These are phyloP conservation scores for Danionella cerebrum DNA, from an alignment of 2,113 vertebrate species.

Conservation along the genomic window DNA sequence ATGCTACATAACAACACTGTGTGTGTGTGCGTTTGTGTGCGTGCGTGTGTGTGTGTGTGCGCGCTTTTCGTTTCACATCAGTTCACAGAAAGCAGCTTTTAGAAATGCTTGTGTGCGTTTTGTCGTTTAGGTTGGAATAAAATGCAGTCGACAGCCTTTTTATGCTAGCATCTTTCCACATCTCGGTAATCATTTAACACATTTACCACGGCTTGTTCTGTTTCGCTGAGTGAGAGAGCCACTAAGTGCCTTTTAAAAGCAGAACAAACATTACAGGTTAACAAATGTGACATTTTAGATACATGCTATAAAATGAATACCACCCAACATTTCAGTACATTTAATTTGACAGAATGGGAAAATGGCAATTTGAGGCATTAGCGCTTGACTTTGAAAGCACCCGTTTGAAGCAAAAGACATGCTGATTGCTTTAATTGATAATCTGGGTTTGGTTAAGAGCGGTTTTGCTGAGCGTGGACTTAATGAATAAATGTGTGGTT, in stretches of 20 bases:
- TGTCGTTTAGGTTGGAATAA: neutral
- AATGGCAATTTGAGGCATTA: constrained; percentile 37
- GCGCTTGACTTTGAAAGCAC: constrained; percentile 51
- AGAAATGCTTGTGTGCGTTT: neutral
- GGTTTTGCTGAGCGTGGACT: neutral
- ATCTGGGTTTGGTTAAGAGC: constrained; percentile 30
- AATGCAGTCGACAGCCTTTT: neutral
- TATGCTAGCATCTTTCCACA: neutral
- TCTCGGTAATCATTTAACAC: constrained; percentile 25
- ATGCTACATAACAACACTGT: constrained; percentile 1
- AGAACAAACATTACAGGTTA: constrained; percentile 21
- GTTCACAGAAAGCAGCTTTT: constrained; percentile 5
- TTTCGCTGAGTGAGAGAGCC: constrained; percentile 16
- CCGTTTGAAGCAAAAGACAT: constrained; percentile 49
- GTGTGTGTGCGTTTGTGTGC: constrained; percentile 3
- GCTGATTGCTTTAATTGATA: constrained; percentile 53
- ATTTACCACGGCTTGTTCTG: constrained; percentile 18
- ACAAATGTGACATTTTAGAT: constrained; percentile 34
- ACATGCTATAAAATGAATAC: constrained; percentile 27
- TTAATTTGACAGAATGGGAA: constrained; percentile 35
- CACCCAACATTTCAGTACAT: constrained; percentile 29
- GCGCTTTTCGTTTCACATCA: constrained; percentile 14
- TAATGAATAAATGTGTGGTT: constrained; percentile 6
- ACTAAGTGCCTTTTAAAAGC: constrained; percentile 32
- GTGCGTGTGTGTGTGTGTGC: constrained; percentile 1